Base-by-base conservation (phyloP, 2,797 vertebrate species). In the Xiphorhynchus erythropygius region DNA sequence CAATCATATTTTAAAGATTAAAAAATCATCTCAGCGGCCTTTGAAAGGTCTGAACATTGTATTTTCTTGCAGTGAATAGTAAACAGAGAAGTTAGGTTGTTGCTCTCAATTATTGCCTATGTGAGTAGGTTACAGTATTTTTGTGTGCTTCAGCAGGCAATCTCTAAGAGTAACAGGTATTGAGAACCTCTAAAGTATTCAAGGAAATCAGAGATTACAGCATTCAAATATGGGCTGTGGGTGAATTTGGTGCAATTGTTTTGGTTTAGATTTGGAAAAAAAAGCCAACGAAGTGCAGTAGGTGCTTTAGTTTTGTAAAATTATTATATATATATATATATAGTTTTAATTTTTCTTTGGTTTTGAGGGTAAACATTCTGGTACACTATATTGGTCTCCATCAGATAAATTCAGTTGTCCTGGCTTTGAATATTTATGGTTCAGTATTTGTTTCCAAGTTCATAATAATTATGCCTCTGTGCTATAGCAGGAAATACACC, bases 341-440 rank as follows among this genome's bases (percentile, higher is more conserved):
- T 44, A 39, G 68, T 60, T 65, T 64, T 55, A 35, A 46, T 56
- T 65, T 87, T 67, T n/a, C 12, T 60, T 77, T 21, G 28, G 4
- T 49, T 81, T 32, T 76, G 35, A 81, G 55, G 15, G 18, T 90
- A 18, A 86, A 39, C 1, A 5, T 84, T 79, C 17, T 79, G 33
- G 16, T 79, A 41, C 9, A 4, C 5, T 84, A 0, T 32, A 44
- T 63, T 1, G 0, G 3, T 47, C 35, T 50, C 22, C 15, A 44
- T 35, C 56, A 57, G 7, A 59, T 62, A 0, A 63, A 73, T 77
- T 63, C n/a, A 46, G 2, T 46, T 87, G 24, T 83, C 41, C 42
- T 18, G 49, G 3, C 24, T 63, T 76, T 76, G 56, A 64, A 16
- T 47, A 30, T 87, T 87, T 67, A 39, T 37, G 18, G 19, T 60